Percentiles rank a stretch among this genome's conserved stretches.
These are phyloP conservation scores for Tenthredo distinguenda DNA, from an alignment of 2,888 invertebrate genomes.

Conservation along the genomic window DNA sequence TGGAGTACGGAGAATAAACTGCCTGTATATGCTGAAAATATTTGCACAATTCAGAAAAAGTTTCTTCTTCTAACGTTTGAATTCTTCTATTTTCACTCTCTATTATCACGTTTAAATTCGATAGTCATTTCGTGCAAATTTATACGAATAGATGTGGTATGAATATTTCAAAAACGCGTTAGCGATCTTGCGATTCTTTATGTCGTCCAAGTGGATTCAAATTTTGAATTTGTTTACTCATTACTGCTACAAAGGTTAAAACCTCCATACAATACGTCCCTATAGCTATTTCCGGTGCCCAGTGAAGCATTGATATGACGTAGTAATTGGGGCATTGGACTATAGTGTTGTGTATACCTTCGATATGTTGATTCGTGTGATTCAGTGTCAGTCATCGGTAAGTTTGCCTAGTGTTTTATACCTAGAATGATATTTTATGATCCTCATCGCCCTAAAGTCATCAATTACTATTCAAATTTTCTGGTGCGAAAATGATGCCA, in stretches of 20 bases:
- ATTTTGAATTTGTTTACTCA: slow-evolving; percentile 15
- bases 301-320: slow-evolving; percentile 53
- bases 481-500: no score
- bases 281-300: slow-evolving; percentile 38
- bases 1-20: not conserved
- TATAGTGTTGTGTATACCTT: slow-evolving; percentile 8
- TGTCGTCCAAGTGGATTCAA: not conserved
- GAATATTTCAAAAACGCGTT: not conserved
- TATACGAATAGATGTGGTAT: not conserved
- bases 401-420: not conserved
- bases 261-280: slow-evolving; percentile 23
- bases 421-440: not conserved
- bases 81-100: not conserved
- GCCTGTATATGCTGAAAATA: not conserved
- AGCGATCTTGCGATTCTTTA: not conserved
- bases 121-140: not conserved
- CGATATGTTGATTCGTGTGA: slow-evolving; percentile 28
- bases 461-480: not conserved
- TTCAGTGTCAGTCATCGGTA: slow-evolving; percentile 19
- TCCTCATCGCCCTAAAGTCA: not conserved
- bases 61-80: not conserved
- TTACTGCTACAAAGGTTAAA: not conserved
- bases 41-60: not conserved
- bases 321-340: slow-evolving; percentile 15
- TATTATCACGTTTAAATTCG: not conserved